phyloP scores from a whole-genome alignment of 2,888 invertebrate genomes.

The Ormyrus labotus region DNA sequence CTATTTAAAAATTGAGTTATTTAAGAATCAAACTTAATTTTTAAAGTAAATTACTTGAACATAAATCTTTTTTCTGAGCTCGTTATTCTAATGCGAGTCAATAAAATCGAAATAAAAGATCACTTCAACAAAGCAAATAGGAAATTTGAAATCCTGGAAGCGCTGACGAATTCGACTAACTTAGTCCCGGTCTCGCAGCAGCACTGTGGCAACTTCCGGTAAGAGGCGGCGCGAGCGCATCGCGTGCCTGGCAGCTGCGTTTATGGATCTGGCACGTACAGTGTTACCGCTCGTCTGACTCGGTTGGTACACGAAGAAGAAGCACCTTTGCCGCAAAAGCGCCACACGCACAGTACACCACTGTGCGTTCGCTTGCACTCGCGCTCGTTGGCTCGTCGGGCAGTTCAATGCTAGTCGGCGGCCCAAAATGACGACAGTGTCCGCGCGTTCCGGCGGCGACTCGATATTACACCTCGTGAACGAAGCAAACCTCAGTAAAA shows the following conservation, averaged over 20 bases:
- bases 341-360: not conserved
- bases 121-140: not conserved
- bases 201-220: conserved; percentile 22
- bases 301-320: conserved; percentile 1
- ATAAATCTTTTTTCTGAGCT: not conserved
- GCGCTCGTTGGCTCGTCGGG: too few relatives aligned
- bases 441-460: conserved; percentile 65
- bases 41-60: not conserved
- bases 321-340: not conserved
- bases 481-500: conserved; percentile 70
- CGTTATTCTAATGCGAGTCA: not conserved
- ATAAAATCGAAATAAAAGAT: not conserved
- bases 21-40: not conserved
- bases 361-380: too few relatives aligned
- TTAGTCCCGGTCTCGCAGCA: too few relatives aligned
- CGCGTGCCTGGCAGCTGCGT: not conserved
- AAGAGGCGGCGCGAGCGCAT: conserved; percentile 1
- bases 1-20: not conserved
- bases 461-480: conserved; percentile 71
- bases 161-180: too few relatives aligned
- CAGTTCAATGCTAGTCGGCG: conserved; percentile 55
- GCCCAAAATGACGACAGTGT: conserved; percentile 69
- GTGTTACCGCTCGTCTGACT: conserved; percentile 13
- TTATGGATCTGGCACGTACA: conserved; percentile 28
- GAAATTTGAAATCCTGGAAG: too few relatives aligned